These are phyloP conservation scores for Slavum lentiscoides DNA, from an alignment of 2,888 invertebrate species.

Conservation along the genomic window DNA sequence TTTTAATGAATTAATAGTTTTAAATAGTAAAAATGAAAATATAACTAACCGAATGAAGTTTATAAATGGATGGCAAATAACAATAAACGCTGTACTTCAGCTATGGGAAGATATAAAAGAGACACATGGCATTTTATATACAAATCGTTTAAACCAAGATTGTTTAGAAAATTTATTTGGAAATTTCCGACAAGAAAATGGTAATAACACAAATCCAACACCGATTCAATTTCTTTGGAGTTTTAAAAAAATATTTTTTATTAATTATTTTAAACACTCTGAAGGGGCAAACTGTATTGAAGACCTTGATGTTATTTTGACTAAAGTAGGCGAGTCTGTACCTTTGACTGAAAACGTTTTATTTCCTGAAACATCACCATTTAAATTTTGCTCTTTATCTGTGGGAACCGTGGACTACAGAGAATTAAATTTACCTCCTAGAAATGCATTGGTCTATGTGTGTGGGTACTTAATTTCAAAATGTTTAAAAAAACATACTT, in stretches of 20 bases:
- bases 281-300: slow-evolving; percentile 4
- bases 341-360: background rate
- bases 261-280: slow-evolving; percentile 17
- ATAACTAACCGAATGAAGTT: slow-evolving; percentile 1
- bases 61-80: slow-evolving; percentile 24
- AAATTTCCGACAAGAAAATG: slow-evolving; percentile 4
- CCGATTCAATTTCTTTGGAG: slow-evolving; percentile 15
- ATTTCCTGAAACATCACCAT: background rate
- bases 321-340: background rate
- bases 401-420: background rate
- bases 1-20: background rate
- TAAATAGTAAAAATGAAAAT: background rate
- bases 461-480: slow-evolving; percentile 17
- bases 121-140: background rate
- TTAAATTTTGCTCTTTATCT: background rate
- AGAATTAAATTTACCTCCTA: background rate
- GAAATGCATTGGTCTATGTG: slow-evolving; percentile 4
- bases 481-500: slow-evolving; percentile 7
- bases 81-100: slow-evolving; percentile 9
- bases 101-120: slow-evolving; percentile 14
- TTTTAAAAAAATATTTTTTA: slow-evolving; percentile 17
- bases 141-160: slow-evolving; percentile 12
- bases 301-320: slow-evolving; percentile 12
- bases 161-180: slow-evolving; percentile 16
- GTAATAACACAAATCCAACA: slow-evolving; percentile 24